These are phyloP conservation scores for Cordilura impudica DNA, from an alignment of 2,888 invertebrate genomes.

Conservation along the genomic window DNA sequence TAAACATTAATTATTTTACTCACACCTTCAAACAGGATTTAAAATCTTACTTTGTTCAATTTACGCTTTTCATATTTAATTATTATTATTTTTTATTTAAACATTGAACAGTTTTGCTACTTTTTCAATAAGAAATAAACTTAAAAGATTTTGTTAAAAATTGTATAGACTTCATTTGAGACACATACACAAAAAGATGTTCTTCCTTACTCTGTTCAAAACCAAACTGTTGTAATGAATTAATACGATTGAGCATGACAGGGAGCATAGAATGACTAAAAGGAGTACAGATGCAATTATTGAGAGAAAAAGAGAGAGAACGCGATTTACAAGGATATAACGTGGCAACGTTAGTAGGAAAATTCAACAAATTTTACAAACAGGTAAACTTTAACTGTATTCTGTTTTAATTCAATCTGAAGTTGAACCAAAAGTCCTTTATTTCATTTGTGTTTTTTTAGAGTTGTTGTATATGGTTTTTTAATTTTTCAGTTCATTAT, in stretches of 20 bases:
- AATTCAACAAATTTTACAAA: constrained; percentile 37
- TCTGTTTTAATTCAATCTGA: background rate
- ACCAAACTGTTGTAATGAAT: constrained; percentile 20
- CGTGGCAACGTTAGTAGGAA: constrained; percentile 38
- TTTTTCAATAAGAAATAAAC: constrained; percentile 8
- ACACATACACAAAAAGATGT: constrained; percentile 57
- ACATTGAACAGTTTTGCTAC: constrained; percentile 48
- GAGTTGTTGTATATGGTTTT: background rate
- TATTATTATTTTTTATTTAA: constrained; percentile 3
- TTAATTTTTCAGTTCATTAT: background rate
- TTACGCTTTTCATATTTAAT: constrained; percentile 26
- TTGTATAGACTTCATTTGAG: constrained; percentile 37
- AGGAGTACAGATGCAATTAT: constrained; percentile 9
- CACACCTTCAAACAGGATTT: background rate
- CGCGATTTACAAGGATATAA: constrained; percentile 25
- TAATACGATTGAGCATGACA: constrained; percentile 51
- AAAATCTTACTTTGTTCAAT: constrained; percentile 4
- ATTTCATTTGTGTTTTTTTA: background rate
- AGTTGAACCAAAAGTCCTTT: background rate
- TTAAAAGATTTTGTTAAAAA: constrained; percentile 24
- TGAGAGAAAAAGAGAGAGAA: constrained; percentile 1
- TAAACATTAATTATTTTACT: background rate
- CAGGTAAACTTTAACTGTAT: constrained; percentile 4
- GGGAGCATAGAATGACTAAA: background rate
- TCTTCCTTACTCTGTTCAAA: constrained; percentile 22